Evolutionary conservation across 2,113 vertebrate genomes (phyloP).

Genomic region (Takifugu flavidus): DNA sequence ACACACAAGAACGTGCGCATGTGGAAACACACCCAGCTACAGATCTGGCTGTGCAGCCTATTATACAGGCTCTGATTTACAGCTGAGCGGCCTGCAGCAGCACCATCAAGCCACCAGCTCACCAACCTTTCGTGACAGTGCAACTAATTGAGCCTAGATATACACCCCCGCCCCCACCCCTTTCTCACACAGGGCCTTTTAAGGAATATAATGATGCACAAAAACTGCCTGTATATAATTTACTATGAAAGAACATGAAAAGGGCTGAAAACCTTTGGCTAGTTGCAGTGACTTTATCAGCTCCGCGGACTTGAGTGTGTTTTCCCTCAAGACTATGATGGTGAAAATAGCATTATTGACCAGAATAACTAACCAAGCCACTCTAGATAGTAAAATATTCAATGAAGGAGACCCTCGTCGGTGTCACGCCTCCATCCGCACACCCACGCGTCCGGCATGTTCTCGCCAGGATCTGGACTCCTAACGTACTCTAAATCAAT

Average conservation of each 20-base stretch:
- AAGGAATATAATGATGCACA: conserved; percentile 7
- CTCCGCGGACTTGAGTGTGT: neutral
- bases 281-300: neutral
- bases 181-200: too few relatives aligned
- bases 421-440: conserved; percentile 15
- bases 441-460: conserved; percentile 16
- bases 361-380: conserved; percentile 18
- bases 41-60: conserved; percentile 43
- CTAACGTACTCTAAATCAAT: conserved; percentile 43
- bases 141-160: conserved; percentile 70
- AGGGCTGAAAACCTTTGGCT: too few relatives aligned
- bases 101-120: conserved; percentile 46
- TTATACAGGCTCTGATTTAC: conserved; percentile 68
- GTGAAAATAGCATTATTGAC: conserved; percentile 3
- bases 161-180: conserved; percentile 24
- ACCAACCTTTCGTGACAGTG: conserved; percentile 57
- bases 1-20: neutral
- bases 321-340: neutral
- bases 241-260: conserved; percentile 5
- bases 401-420: conserved; percentile 36
- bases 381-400: conserved; percentile 33
- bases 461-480: conserved; percentile 31
- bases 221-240: conserved; percentile 20
- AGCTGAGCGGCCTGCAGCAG: conserved; percentile 48
- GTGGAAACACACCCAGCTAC: conserved; percentile 7